Percentiles rank a stretch among this genome's conserved stretches.
Conservation (phyloP, 2,888 invertebrate genomes). For the Melinopterus prodromus region DNA sequence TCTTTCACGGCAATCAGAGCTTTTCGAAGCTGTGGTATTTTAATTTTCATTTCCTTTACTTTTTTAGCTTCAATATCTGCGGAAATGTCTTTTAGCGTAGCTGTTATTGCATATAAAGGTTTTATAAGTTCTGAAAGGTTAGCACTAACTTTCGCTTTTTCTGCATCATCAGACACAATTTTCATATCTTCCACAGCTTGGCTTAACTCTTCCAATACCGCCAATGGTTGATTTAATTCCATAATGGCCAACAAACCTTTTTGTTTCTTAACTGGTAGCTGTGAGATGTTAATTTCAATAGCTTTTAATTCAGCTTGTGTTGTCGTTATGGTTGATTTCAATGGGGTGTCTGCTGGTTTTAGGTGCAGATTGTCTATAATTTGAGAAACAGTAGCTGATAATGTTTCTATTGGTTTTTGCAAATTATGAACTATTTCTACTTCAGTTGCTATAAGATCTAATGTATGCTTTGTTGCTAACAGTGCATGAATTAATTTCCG, state of each 20-base stretch:
- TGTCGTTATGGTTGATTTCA: conserved; percentile 5
- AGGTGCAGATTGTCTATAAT: conserved; percentile 23
- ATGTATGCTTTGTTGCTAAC: neutral
- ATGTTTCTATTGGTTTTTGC: conserved; percentile 36
- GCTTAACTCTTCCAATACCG: conserved; percentile 31
- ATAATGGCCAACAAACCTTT: conserved; percentile 19
- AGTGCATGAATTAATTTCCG: neutral
- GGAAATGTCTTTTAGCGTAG: neutral
- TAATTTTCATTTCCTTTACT: conserved; percentile 39
- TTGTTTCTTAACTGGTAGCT: neutral
- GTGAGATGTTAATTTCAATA: neutral
- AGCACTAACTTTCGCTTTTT: conserved; percentile 11
- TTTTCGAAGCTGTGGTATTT: conserved; percentile 34
- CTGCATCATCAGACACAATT: neutral
- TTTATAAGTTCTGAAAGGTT: conserved; percentile 7
- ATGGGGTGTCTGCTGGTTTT: conserved; percentile 16
- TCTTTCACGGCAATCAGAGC: conserved; percentile 40
- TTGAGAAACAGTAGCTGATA: conserved; percentile 37
- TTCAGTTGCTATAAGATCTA: neutral
- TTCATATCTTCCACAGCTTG: conserved; percentile 22
- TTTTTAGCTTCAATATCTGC: conserved; percentile 29
- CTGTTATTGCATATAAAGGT: conserved; percentile 14
- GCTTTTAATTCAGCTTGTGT: neutral
- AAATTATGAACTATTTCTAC: conserved; percentile 19
- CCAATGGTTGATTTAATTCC: conserved; percentile 33